Conservation (phyloP, 2,888 invertebrate genomes). For the Xestia rhomboidea region DNA sequence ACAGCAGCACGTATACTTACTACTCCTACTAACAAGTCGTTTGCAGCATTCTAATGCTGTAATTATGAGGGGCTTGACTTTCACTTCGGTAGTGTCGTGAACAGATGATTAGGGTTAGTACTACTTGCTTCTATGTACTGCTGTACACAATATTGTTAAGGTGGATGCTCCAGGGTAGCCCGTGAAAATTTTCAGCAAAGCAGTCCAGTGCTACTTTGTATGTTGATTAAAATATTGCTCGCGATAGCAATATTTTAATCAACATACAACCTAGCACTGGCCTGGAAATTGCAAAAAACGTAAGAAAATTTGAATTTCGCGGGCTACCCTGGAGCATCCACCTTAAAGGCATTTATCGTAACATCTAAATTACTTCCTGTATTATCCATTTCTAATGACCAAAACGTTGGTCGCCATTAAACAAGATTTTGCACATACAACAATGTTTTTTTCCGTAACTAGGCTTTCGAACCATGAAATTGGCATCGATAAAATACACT, state of each 20-base stretch:
- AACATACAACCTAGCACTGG: too few relatives aligned
- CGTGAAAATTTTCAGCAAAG: too few relatives aligned
- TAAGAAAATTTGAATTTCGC: too few relatives aligned
- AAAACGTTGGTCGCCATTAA: neutral
- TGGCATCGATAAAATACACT: conserved; percentile 22
- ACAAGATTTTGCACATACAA: neutral
- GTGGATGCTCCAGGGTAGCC: too few relatives aligned
- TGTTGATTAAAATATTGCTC: too few relatives aligned
- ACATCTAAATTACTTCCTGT: neutral
- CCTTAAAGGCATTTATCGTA: neutral
- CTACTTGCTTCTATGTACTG: neutral
- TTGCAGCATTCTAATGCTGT: conserved; percentile 40
- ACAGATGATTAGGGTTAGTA: conserved; percentile 6
- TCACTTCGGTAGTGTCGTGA: conserved; percentile 40
- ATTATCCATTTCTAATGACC: neutral
- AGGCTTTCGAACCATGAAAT: conserved; percentile 15
- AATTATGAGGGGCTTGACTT: conserved; percentile 40
- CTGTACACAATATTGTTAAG: neutral
- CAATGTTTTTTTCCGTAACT: conserved; percentile 4
- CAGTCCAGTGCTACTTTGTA: too few relatives aligned
- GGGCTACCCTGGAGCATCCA: too few relatives aligned
- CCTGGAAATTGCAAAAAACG: too few relatives aligned
- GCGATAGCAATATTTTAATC: too few relatives aligned
- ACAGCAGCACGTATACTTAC: conserved; percentile 6
- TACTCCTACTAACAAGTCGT: conserved; percentile 7